A percentile compares a stretch with the other conserved stretches of the same genome.
Conservation (phyloP, 2,888 invertebrate genomes). For the Rotaria sp. region DNA sequence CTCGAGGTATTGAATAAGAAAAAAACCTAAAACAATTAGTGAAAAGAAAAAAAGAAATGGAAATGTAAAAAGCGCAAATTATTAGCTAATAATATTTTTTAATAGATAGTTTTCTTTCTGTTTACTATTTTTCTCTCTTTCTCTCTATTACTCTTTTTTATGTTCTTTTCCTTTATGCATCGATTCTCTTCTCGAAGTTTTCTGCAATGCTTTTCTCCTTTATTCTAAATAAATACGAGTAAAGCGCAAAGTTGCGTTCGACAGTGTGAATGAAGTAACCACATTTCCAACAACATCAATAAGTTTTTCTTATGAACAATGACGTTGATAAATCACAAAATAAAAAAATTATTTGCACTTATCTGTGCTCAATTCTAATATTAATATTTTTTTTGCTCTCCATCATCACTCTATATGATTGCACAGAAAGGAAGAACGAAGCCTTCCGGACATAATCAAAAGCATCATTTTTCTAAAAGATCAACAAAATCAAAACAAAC, state of each 20-base stretch:
- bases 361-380: neutral
- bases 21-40: neutral
- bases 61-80: neutral
- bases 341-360: neutral
- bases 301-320: neutral
- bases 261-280: neutral
- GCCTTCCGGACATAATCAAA: neutral
- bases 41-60: neutral
- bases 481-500: neutral
- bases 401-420: neutral
- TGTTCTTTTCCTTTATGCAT: neutral
- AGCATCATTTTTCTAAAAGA: neutral
- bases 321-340: neutral
- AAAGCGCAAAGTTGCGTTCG: too few relatives aligned
- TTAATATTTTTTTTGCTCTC: neutral
- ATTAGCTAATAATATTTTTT: too few relatives aligned
- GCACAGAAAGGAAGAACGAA: neutral
- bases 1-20: neutral
- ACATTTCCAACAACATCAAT: neutral
- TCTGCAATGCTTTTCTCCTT: neutral
- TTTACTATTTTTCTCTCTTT: too few relatives aligned
- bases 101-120: too few relatives aligned
- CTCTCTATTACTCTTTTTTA: neutral
- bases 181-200: neutral
- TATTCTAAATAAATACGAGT: neutral